Evolutionary conservation across 2,888 invertebrate species (phyloP).

Genomic region (Orthosia gracilis): DNA sequence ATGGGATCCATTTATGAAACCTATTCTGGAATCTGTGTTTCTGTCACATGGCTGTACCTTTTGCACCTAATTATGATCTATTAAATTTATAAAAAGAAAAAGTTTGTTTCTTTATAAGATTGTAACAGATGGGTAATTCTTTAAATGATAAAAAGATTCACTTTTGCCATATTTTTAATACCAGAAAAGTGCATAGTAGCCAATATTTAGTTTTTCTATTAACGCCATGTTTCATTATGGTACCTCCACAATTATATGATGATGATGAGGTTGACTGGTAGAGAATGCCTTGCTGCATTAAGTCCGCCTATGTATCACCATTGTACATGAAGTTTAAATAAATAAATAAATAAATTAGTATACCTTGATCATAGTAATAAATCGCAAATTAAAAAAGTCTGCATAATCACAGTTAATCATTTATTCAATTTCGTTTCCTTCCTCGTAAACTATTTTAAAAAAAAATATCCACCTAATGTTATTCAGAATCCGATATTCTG

Average conservation of each 20-base stretch:
- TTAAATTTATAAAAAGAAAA: no score
- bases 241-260: background rate
- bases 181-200: no score
- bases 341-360: no score
- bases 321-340: no score
- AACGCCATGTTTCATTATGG: background rate
- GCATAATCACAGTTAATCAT: background rate
- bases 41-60: background rate
- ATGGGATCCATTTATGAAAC: no score
- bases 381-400: background rate
- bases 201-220: background rate
- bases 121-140: no score
- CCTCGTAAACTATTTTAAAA: background rate
- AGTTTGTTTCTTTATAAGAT: no score
- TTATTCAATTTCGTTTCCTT: slow-evolving; percentile 2
- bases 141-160: no score
- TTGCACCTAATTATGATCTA: background rate
- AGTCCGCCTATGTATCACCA: no score
- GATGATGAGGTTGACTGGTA: no score
- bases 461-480: background rate
- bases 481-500: background rate
- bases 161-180: background rate
- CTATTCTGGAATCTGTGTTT: background rate
- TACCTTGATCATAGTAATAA: no score
- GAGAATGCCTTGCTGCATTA: no score